Evolutionary conservation across 2,113 vertebrate genomes (phyloP).

Genomic region (Camarhynchus parvulus): DNA sequence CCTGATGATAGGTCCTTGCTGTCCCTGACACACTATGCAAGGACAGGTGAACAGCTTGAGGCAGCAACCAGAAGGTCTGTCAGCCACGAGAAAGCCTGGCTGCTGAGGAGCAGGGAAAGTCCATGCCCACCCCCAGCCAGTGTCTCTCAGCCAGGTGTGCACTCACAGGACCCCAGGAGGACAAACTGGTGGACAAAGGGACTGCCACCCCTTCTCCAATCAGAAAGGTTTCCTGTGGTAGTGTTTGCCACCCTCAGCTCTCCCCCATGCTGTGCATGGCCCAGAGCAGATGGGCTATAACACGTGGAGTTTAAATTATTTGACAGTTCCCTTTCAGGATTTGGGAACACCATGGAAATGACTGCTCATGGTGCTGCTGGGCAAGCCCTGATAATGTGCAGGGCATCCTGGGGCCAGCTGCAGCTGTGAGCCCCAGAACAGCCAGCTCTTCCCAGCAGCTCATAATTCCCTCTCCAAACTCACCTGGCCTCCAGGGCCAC

Average conservation of each 20-base stretch:
- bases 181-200: neutral
- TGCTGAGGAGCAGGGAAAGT: neutral
- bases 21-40: neutral
- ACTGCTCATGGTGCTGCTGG: accelerated
- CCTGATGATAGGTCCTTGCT: neutral
- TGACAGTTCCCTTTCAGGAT: neutral
- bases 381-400: neutral
- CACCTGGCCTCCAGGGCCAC: neutral
- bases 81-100: neutral
- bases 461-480: neutral
- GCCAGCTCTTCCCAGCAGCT: neutral
- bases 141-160: accelerated
- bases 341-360: neutral
- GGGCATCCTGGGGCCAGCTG: neutral
- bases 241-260: neutral
- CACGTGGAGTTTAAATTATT: neutral
- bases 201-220: neutral
- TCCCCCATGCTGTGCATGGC: neutral
- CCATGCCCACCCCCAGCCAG: neutral
- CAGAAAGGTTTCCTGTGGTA: neutral
- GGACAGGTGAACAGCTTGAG: neutral
- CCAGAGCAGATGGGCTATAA: neutral
- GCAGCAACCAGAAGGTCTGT: neutral
- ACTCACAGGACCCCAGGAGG: neutral
- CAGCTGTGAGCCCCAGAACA: neutral